Base-by-base conservation (phyloP, 2,888 invertebrate genomes). In the Zele albiditarsus region DNA sequence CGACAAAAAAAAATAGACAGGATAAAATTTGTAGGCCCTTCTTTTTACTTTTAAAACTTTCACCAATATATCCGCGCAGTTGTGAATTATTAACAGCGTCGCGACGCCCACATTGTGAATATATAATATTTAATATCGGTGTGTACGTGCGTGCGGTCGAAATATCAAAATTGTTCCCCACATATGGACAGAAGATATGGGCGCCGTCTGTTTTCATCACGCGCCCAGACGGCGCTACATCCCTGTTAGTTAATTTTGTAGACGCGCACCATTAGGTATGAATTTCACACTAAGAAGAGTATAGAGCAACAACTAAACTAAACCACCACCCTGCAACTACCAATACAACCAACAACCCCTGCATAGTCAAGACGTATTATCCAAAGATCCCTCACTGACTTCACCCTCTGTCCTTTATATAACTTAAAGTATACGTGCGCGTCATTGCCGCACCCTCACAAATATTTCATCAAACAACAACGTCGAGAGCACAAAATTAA, bases 51-150 rank as follows among this genome's bases (percentile, higher is more conserved):
- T 38, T 12, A 2, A 12, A 14, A 53, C 62, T 67, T 46, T 68
- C 81, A 80, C 81, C 82, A 82, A 84, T 53, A 78, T 81, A 81
- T 81, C 83, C 81, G 78, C 25, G 73, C 63, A 49, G 62, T 71
- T 62, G 49, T 33, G 14, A n/a, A 62, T 42, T 71, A 62, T 71
- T 71, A 62, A 71, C 62, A 23, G 20, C 62, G 60, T 60, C 60
- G 60, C 46, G 57, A 69, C 65, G 68, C 65, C 69, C 70, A 71
- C 70, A 60, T 42, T 42, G 60, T 58, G 62, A 33, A 10, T 42
- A 27, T 62, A 60, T 71, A 71, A 71, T 71, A 71, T 25, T n/a
- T 27, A 31, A 60, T 31, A 20, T n/a, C 10, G 25, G 38, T 38
- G 42, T 25, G 70, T 20, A 20, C 8, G n/a, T 53, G 6, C n/a